Evolutionary conservation across 1,140 invertebrate genomes (phyloP).

Genomic region (Drosophila saltans): DNA sequence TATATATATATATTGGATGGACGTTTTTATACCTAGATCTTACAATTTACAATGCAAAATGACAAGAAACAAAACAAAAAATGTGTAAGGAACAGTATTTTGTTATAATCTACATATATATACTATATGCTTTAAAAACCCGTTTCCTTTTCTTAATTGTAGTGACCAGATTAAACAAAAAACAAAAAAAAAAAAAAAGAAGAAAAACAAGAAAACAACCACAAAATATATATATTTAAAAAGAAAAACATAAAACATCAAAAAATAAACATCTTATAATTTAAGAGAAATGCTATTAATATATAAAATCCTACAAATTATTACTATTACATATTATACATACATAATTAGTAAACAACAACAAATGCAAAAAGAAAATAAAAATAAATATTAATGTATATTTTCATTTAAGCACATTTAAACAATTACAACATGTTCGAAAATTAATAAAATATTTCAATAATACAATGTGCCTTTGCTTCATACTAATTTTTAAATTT

Average conservation of each 20-base stretch:
- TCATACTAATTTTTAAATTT: background rate
- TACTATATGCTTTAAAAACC: slow-evolving; percentile 57
- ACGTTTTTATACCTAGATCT: slow-evolving; percentile 72
- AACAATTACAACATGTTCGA: slow-evolving; percentile 65
- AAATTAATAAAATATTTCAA: slow-evolving; percentile 25
- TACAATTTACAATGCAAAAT: slow-evolving; percentile 67
- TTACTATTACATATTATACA: slow-evolving; percentile 73
- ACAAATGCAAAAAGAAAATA: slow-evolving; percentile 32
- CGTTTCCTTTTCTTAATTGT: slow-evolving; percentile 62
- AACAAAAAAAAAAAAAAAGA: background rate
- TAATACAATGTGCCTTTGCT: too few species aligned
- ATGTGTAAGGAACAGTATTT: slow-evolving; percentile 72
- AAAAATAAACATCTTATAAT: slow-evolving; percentile 44
- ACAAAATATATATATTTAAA: background rate
- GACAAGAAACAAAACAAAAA: slow-evolving; percentile 56
- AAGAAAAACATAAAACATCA: slow-evolving; percentile 1
- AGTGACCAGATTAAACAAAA: slow-evolving; percentile 38
- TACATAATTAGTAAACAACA: slow-evolving; percentile 69
- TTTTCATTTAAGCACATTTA: slow-evolving; percentile 77
- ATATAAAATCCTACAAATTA: slow-evolving; percentile 68
- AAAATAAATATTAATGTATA: slow-evolving; percentile 60
- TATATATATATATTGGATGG: slow-evolving; percentile 58
- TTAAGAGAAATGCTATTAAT: slow-evolving; percentile 65
- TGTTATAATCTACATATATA: slow-evolving; percentile 55
- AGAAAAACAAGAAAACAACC: background rate